Base-by-base conservation (phyloP, 37 sponge, comb jelly and placozoan species). In the Eunapius fragilis region DNA sequence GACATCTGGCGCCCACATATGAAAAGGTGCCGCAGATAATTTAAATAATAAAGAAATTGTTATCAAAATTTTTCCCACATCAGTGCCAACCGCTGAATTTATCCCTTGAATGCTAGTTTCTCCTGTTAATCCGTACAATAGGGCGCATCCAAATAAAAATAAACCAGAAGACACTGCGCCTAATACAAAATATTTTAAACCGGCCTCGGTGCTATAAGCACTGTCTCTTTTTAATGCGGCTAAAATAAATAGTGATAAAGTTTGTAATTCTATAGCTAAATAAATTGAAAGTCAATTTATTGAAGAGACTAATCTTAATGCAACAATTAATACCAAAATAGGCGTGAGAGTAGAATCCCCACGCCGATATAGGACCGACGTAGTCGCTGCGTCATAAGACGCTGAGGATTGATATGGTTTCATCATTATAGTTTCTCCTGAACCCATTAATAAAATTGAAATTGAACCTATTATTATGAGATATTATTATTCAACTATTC, bases 1-100 rank as follows among this genome's bases (percentile, higher is more conserved):
- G 5, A 92, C 89, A 92, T 92, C 93, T 67, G 93, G 93, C 31
- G 86, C 86, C 47, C 93, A 92, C 89, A 88, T 92, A 88, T 92
- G 93, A 85, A 92, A 92, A 27, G 93, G 93, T 10, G 82, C 89
- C 12, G 73, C 86, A 36, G 89, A 85, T 78, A 88, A 82, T 73
- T 88, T 88, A 81, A 92, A 92, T 33, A 92, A 80, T 73, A 87
- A 83, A 69, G 91, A 83, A 75, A 91, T 79, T 31, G 91, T 91
- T 35, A 87, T 86, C 36, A 87, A 91, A 67, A 87, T 67, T 78
- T 86, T 78, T 11, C 87, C 87, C 48, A 84, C 34, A 69, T 80
- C 81, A 4, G 74, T 45, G 25, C 69, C 68, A 58, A 83, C 72
- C 31, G 47, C 26, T 25, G 83, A 79, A 41, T 75, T 83, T 73